Conservation (phyloP, 1,140 invertebrate genomes). For the Babylonia areolata region DNA sequence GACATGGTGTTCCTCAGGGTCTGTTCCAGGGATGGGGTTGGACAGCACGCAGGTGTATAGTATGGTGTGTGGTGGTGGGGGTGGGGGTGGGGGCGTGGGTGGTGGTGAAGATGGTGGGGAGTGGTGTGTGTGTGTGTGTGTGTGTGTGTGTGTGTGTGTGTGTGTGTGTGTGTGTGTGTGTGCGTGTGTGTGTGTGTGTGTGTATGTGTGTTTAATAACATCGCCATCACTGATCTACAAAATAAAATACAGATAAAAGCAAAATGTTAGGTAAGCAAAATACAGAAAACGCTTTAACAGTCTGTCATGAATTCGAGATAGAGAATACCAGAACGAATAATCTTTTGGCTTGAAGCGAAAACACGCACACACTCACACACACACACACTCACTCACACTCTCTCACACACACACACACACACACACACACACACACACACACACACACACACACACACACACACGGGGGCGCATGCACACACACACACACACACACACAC, state of each 20-base stretch:
- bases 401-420: no score
- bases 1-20: not conserved
- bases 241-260: no score
- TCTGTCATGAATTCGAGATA: not conserved
- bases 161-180: not conserved
- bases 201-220: not conserved
- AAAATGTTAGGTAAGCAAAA: no score
- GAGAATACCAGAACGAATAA: not conserved
- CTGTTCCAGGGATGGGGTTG: not conserved
- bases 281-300: not conserved
- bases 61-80: no score
- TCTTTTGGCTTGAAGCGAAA: conserved; percentile 13
- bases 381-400: not conserved
- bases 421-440: not conserved
- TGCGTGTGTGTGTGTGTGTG: not conserved
- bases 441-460: not conserved
- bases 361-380: not conserved
- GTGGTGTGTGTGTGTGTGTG: no score
- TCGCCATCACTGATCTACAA: not conserved
- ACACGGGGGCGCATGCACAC: not conserved
- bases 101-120: not conserved
- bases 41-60: no score
- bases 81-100: not conserved
- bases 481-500: not conserved
- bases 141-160: not conserved